Evolutionary conservation across 2,113 vertebrate species (phyloP), one percentile per base, ranked within the genome.

Genomic region (Fregetta grallaria): DNA sequence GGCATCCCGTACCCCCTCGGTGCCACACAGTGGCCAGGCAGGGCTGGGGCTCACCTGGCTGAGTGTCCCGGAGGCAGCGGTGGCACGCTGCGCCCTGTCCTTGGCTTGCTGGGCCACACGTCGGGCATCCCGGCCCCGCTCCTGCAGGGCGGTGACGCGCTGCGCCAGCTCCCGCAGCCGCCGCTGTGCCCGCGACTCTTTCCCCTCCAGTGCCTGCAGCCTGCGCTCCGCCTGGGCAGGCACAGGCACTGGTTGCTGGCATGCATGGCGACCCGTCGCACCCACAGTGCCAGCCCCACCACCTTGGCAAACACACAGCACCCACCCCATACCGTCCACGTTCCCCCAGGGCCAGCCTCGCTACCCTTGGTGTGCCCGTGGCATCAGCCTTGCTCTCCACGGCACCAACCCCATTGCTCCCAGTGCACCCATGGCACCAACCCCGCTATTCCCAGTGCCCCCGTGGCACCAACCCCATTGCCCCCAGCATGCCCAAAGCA

Each of bases 91-190:
- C 1, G 98, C 98, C 76, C 84, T 65, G 0, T 94, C 96, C 59
- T 92, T 97, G 63, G 98, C 98, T 10, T 98, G 95, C 36, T 91
- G 88, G 3, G 98, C 98, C 97, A 97, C 59, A 30, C 75, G 91
- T 49, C 32, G 96, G 95, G 98, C 98, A 67, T 94, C 92, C 81
- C 40, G 95, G 4, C 96, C 97, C 47, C 78, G 97, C 77, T 98
- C 97, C 86, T 97, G 96, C 70, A 99, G 96, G 22, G 94, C 45
- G 1, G 97, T 88, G 75, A 98, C 92, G 6, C 53, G 92, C 56
- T 59, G 42, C 1, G 98, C 98, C 79, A 99, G 97, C 65, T 98
- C 98, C 71, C 5, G 84, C 76, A 99, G 92, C 86, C 94, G 96
- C 78, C 94, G 96, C 97, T 98, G 98, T 5, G 96, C 92, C 47